Conservation (phyloP, 2,888 invertebrate species). For the Coenonympha arcania region DNA sequence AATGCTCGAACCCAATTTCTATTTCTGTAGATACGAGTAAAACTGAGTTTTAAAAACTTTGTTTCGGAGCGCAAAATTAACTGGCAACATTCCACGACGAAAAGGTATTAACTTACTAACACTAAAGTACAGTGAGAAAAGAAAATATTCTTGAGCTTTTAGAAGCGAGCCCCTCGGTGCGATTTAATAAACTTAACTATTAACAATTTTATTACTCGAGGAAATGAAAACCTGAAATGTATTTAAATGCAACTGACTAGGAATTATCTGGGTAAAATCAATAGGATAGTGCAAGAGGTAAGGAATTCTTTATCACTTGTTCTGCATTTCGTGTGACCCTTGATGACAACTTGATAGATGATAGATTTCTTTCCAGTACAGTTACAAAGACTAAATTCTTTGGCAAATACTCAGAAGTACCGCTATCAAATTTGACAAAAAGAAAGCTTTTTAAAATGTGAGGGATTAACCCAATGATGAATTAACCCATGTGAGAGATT, state of each 20-base stretch:
- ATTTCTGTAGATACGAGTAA: too few relatives aligned
- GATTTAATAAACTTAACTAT: conserved; percentile 45
- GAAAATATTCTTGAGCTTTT: conserved; percentile 19
- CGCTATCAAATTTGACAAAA: too few relatives aligned
- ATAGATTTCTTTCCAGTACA: too few relatives aligned
- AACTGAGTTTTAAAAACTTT: conserved; percentile 22
- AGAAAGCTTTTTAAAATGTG: too few relatives aligned
- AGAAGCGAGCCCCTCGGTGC: conserved; percentile 28
- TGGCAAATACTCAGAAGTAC: too few relatives aligned
- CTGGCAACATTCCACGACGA: conserved; percentile 22
- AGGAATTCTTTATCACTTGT: background rate
- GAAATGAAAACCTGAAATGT: conserved; percentile 60
- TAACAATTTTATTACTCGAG: conserved; percentile 53
- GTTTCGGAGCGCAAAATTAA: conserved; percentile 21
- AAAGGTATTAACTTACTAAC: conserved; percentile 20
- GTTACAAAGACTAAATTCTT: too few relatives aligned
- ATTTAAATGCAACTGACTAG: conserved; percentile 49
- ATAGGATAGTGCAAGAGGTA: conserved; percentile 30
- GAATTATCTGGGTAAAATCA: conserved; percentile 48
- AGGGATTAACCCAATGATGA: too few relatives aligned
- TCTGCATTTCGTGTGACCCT: background rate
- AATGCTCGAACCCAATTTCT: too few relatives aligned
- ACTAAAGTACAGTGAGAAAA: conserved; percentile 27
- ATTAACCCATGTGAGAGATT: too few relatives aligned
- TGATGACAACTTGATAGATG: too few relatives aligned